These are phyloP conservation scores for Leptura quadrifasciata DNA, from an alignment of 2,888 invertebrate species.

Conservation along the genomic window DNA sequence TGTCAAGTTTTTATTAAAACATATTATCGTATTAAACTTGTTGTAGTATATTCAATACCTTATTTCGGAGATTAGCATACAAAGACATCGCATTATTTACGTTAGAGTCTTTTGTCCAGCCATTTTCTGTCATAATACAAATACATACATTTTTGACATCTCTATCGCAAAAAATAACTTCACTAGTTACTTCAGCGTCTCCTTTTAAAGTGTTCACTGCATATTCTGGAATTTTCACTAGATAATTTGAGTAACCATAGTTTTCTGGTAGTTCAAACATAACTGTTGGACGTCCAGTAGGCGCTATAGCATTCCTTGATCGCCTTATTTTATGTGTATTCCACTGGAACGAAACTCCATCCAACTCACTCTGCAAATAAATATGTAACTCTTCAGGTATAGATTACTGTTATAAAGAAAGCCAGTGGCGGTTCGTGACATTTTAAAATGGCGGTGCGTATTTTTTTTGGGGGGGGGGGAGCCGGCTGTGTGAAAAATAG, in stretches of 20 bases:
- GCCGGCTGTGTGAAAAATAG: too few species aligned
- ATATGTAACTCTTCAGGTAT: background rate
- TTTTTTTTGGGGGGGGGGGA: too few species aligned
- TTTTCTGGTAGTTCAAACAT: conserved; percentile 5
- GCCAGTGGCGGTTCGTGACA: too few species aligned
- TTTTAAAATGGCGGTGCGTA: too few species aligned
- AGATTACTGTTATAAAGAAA: too few species aligned
- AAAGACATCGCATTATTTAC: too few species aligned
- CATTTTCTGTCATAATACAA: conserved; percentile 11
- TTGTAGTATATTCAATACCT: too few species aligned
- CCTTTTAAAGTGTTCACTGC: conserved; percentile 10
- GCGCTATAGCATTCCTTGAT: conserved; percentile 8
- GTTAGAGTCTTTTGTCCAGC: background rate
- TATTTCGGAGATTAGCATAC: too few species aligned
- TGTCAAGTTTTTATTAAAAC: too few species aligned
- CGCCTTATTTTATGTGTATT: background rate
- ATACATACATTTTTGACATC: conserved; percentile 5
- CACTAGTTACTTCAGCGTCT: conserved; percentile 1
- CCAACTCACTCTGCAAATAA: conserved; percentile 2
- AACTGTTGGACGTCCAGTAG: conserved; percentile 7
- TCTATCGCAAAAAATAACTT: conserved; percentile 7
- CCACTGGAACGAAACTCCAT: background rate
- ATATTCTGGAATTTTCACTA: conserved; percentile 8
- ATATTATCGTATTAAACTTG: too few species aligned
- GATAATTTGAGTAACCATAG: conserved; percentile 11